Evolutionary conservation across 2,113 vertebrate species (phyloP).

Genomic region (Oenanthe oenanthe): DNA sequence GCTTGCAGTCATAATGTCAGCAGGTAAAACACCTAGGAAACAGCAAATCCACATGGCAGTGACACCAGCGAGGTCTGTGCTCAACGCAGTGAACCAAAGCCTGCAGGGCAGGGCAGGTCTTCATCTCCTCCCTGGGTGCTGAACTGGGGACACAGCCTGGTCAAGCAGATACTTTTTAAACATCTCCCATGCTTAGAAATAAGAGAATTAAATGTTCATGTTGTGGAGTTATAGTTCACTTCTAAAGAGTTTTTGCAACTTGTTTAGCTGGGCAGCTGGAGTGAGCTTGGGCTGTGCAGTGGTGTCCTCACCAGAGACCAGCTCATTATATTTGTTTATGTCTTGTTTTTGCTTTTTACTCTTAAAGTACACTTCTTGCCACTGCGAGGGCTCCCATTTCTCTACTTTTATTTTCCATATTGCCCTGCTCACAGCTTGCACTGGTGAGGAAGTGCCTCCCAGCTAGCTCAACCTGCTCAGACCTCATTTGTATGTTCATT

Average conservation of each 20-base stretch:
- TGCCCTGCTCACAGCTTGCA: not conserved
- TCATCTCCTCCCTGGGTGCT: not conserved
- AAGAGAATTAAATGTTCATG: not conserved
- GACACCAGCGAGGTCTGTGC: accelerated
- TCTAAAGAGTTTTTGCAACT: not conserved
- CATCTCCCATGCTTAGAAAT: not conserved
- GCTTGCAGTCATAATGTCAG: not conserved
- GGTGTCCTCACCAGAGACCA: accelerated
- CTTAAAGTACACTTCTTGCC: not conserved
- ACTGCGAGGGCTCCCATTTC: not conserved
- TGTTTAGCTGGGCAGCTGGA: not conserved
- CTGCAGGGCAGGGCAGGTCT: not conserved
- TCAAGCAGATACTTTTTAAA: not conserved
- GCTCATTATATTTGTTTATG: not conserved
- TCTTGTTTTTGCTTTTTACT: not conserved
- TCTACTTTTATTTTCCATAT: accelerated
- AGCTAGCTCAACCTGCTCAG: not conserved
- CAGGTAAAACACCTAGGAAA: not conserved
- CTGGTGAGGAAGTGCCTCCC: accelerated
- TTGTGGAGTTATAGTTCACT: not conserved
- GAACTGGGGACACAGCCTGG: accelerated
- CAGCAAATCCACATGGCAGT: not conserved
- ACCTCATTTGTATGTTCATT: not conserved
- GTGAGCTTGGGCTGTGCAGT: accelerated
- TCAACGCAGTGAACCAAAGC: accelerated